These are phyloP conservation scores for Poeciliopsis infans DNA, from an alignment of 2,797 vertebrate species.

Conservation along the genomic window DNA sequence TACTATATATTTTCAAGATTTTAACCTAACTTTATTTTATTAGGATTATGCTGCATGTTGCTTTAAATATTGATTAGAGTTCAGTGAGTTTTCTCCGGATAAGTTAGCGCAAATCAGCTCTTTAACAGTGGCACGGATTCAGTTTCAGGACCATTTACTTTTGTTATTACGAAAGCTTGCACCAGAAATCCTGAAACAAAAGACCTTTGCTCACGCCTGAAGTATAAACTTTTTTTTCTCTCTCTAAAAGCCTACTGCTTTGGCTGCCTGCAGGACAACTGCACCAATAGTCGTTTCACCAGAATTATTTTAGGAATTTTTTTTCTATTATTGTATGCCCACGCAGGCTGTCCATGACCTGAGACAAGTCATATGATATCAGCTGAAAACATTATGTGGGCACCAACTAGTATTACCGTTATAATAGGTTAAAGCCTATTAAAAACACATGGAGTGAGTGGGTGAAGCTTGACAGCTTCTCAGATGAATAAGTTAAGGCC, in stretches of 20 bases:
- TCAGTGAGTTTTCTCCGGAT: constrained; percentile 32
- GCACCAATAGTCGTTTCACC: constrained; percentile 21
- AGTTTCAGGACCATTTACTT: constrained; percentile 52
- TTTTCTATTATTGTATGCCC: constrained; percentile 42
- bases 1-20: neutral
- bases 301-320: constrained; percentile 60
- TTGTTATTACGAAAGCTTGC: constrained; percentile 56
- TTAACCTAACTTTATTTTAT: constrained; percentile 8
- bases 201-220: constrained; percentile 6
- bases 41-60: neutral
- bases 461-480: constrained; percentile 59
- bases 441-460: constrained; percentile 40
- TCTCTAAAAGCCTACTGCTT: neutral
- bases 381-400: constrained; percentile 33
- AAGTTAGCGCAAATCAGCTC: constrained; percentile 29
- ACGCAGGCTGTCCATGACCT: constrained; percentile 27
- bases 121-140: constrained; percentile 32
- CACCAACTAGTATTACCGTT: constrained; percentile 44
- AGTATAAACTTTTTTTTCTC: constrained; percentile 14
- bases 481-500: constrained; percentile 54
- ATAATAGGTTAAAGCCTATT: constrained; percentile 47
- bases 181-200: constrained; percentile 15
- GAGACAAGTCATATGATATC: constrained; percentile 48
- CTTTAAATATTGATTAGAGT: constrained; percentile 27
- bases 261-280: constrained; percentile 12